A percentile compares a stretch with the other conserved stretches of the same genome.
These are phyloP conservation scores for human DNA, from an alignment of 2,113 vertebrate genomes.

Conservation along the genomic window GRCh38 chr13:70901001-70901500, in stretches of 20 bases:
- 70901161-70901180: too few relatives aligned
- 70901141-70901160: background rate
- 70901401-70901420: background rate
- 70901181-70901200: too few relatives aligned
- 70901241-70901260: background rate
- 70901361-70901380: background rate
- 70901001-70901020: background rate
- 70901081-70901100: background rate
- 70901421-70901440: background rate
- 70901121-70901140: background rate
- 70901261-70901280: background rate
- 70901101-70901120: background rate
- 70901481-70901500: background rate
- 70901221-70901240: background rate
- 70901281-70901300: background rate
- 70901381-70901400: background rate
- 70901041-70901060: background rate
- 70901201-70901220: too few relatives aligned
- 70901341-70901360: background rate
- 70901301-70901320: background rate
- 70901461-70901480: background rate
- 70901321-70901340: background rate
- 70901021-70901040: background rate
- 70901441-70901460: background rate
- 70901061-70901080: background rate